Evolutionary conservation across 2,113 vertebrate genomes (phyloP).

Genomic region (Burhinus oedicnemus): DNA sequence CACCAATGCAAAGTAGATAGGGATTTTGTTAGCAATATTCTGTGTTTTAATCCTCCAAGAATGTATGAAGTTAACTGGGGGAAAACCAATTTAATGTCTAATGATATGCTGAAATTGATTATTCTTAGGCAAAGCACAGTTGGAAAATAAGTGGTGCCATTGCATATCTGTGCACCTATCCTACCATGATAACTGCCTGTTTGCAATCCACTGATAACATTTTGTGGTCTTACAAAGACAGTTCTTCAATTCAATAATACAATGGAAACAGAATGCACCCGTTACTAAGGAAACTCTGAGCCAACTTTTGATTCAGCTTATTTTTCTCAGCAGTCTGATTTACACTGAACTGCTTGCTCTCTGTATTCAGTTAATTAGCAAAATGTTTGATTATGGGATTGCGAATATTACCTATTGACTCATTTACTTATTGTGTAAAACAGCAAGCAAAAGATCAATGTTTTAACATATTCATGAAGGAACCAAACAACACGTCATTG

Average conservation of each 20-base stretch:
- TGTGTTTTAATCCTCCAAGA: not conserved
- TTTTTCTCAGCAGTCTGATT: not conserved
- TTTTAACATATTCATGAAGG: conserved; percentile 20
- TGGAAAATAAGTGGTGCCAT: conserved; percentile 58
- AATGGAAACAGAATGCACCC: not conserved
- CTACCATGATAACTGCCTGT: conserved; percentile 61
- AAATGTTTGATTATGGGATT: conserved; percentile 41
- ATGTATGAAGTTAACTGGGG: not conserved
- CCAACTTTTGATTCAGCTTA: not conserved
- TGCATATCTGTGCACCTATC: conserved; percentile 33
- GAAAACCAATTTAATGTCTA: conserved; percentile 34
- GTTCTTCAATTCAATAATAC: not conserved
- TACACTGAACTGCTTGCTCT: conserved; percentile 22
- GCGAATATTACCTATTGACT: conserved; percentile 49
- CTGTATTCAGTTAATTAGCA: conserved; percentile 49
- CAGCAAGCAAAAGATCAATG: conserved; percentile 32
- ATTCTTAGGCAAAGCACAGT: conserved; percentile 32
- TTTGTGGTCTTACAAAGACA: conserved; percentile 38
- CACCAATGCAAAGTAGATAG: not conserved
- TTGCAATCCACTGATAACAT: conserved; percentile 17
- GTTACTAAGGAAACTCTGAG: conserved; percentile 76
- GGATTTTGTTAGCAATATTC: conserved; percentile 28
- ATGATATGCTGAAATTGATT: conserved; percentile 25
- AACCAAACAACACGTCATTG: not conserved
- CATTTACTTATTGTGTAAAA: conserved; percentile 33